Evolutionary conservation across 2,888 invertebrate species (phyloP).

Genomic region (Drosophila bunnanda): DNA sequence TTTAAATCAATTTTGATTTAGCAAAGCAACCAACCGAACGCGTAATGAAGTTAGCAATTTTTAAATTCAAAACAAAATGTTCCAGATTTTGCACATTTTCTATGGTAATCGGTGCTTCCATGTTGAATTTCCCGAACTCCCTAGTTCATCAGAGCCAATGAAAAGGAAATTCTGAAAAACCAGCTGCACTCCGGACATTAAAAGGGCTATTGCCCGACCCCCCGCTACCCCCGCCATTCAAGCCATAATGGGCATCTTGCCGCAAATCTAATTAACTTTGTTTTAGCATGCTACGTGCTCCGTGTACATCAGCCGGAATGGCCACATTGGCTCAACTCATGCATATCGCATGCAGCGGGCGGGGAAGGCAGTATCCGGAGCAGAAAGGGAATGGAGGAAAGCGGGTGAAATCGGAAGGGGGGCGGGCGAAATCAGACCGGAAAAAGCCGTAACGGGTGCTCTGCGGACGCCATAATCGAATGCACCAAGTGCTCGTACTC

Average conservation of each 20-base stretch:
- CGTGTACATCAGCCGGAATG: slow-evolving; percentile 49
- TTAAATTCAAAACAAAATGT: neutral
- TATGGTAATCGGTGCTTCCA: neutral
- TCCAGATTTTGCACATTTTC: neutral
- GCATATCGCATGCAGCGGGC: slow-evolving; percentile 41
- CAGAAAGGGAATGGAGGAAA: neutral
- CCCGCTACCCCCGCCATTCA: neutral
- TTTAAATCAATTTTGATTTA: neutral
- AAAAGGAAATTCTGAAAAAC: slow-evolving; percentile 35
- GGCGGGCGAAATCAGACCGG: slow-evolving; percentile 50
- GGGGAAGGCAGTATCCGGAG: neutral
- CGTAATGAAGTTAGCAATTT: neutral
- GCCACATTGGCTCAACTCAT: slow-evolving; percentile 50
- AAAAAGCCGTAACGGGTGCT: slow-evolving; percentile 51
- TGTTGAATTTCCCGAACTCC: neutral
- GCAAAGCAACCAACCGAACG: neutral
- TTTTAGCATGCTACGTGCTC: slow-evolving; percentile 70
- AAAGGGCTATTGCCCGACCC: slow-evolving; percentile 27
- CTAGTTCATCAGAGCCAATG: slow-evolving; percentile 14
- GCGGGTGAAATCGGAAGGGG: neutral
- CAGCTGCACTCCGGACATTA: slow-evolving; percentile 35
- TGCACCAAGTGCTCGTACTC: slow-evolving; percentile 60
- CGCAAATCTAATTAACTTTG: slow-evolving; percentile 79
- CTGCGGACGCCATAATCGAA: slow-evolving; percentile 57
- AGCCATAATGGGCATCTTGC: slow-evolving; percentile 73